phyloP scores from a whole-genome alignment of 2,888 invertebrate genomes.

The Theretra japonica region DNA sequence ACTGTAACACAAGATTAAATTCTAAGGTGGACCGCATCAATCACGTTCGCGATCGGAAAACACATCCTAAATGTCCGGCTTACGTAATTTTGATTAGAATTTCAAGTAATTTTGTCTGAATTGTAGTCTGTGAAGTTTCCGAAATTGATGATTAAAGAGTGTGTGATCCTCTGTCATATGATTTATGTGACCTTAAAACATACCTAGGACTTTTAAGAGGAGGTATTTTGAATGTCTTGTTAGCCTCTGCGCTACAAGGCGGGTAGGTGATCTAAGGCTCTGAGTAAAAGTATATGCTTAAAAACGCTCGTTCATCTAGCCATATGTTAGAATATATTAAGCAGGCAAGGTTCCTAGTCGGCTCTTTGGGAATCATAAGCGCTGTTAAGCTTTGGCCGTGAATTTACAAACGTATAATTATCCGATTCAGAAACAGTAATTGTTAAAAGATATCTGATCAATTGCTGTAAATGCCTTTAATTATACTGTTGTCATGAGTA shows the following conservation, averaged over 20 bases:
- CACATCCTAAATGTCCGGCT: background rate
- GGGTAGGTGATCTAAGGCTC: slow-evolving; percentile 2
- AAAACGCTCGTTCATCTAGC: background rate
- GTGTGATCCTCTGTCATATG: no score
- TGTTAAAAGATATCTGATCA: no score
- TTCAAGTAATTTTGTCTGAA: background rate
- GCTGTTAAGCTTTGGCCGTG: no score
- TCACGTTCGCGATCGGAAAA: slow-evolving; percentile 28
- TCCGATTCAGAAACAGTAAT: no score
- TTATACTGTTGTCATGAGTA: no score
- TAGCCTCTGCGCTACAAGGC: slow-evolving; percentile 12
- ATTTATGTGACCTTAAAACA: background rate
- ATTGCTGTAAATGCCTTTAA: no score
- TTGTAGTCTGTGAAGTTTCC: no score
- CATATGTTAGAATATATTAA: background rate
- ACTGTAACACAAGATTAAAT: slow-evolving; percentile 26
- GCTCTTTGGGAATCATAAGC: background rate
- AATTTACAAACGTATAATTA: no score
- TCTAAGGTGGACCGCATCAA: slow-evolving; percentile 36
- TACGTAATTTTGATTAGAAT: background rate
- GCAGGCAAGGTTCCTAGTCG: background rate
- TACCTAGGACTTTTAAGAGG: background rate
- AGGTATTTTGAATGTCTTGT: background rate
- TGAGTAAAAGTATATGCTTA: slow-evolving; percentile 17
- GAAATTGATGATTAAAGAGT: no score